Base-by-base conservation (phyloP, 1,140 invertebrate species). In the Drosophila repletoides region DNA sequence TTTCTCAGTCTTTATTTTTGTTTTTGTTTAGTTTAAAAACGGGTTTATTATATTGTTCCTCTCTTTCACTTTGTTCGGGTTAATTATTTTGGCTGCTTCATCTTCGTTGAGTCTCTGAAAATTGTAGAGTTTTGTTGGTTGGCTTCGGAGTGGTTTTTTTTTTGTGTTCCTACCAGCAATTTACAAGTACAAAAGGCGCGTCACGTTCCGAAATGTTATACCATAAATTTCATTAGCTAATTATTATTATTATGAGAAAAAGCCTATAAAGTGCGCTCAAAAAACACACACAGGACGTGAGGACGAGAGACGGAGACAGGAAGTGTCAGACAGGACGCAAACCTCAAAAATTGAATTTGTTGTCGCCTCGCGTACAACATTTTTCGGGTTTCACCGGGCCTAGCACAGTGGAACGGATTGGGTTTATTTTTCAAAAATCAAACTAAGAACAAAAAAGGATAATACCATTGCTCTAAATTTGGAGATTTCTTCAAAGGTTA, bases 341-440 rank as follows among this genome's bases (percentile, higher is more conserved):
- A 64, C 70, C 70, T 67, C 43, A 48, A 40, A 68, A 75, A 75
- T 75, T 79, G 29, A 80, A 71, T 77, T 77, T 72, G 68, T 61
- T 29, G 43, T 40, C 29, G 24, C 26, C 34, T 69, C 48, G 19
- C 19, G 56, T 38, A 45, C 60, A 63, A 65, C 63, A 77, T 70
- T 79, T 79, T 79, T 65, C 29, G 71, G 65, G 65, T 66, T 79
- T 79, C 66, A 15, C 65, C 33, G 38, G 19, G 6, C 17, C 33
- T 46, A 14, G 6, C 17, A 12, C 19, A 7, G 2, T 5, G 33
- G 3, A 15, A 31, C 19, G n/a, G n/a, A n/a, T n/a, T n/a, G n/a
- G n/a, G n/a, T n/a, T n/a, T n/a, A n/a, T n/a, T n/a, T n/a, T n/a
- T n/a, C n/a, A n/a, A n/a, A n/a, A n/a, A n/a, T n/a, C n/a, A n/a